Base-by-base conservation (phyloP, 2,888 invertebrate genomes). In the Nymphalis urticae region DNA sequence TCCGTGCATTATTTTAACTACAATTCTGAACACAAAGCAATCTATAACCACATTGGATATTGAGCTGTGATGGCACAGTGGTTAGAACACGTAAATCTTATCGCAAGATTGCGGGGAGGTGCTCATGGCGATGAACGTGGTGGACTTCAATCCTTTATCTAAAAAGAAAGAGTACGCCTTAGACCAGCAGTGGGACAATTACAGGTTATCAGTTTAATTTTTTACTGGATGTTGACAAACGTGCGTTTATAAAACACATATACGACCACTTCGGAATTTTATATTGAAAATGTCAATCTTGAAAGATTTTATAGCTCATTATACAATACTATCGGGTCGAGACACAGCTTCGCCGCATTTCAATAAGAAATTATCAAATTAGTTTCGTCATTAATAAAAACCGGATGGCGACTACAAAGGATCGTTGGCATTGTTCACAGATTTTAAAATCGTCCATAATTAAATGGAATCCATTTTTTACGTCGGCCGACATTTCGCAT, bases 361-460 rank as follows among this genome's bases (percentile, higher is more conserved):
- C 85, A 86, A 88, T 88, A 88, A 85, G 88, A 87, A 90, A 89
- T 91, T 91, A 91, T 91, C 86, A 90, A 91, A 92, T 92, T 91
- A 92, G 85, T 82, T 86, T 83, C 83, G 85, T 85, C 84, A 77
- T 78, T 78, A 78, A 78, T 79, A 87, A 90, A 90, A 90, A 88
- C 79, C 70, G 74, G 76, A 77, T 81, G 79, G 75, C 80, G 77
- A 79, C 80, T 82, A 83, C 87, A 88, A 88, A 89, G 85, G 88
- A 88, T 85, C 86, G 83, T 82, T 86, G 82, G 90, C 91, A 92
- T 92, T 92, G 92, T 92, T 91, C 90, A 90, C 91, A 90, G 92
- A 91, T 92, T 91, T 91, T 87, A 84, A 92, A 92, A 91, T 89
- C 89, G 86, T 86, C 87, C 90, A 91, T 92, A 92, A 92, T 92